phyloP scores from a whole-genome alignment of 2,113 vertebrate genomes.

The Neogobius melanostomus region DNA sequence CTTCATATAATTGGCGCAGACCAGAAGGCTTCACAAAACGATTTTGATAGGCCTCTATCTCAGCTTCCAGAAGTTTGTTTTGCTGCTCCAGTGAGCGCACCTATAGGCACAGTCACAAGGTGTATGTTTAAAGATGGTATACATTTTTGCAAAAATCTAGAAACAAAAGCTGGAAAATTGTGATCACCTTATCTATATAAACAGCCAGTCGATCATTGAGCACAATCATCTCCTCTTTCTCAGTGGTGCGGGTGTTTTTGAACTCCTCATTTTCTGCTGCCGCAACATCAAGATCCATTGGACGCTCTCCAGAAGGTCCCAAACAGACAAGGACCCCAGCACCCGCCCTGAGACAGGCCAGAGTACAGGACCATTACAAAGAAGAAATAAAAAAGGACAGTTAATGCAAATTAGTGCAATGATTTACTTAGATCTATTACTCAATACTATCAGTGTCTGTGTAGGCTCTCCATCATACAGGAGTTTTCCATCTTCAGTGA shows the following conservation, averaged over 20 bases:
- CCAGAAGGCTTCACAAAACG: constrained; percentile 63
- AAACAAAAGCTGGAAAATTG: not conserved
- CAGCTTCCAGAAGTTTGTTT: constrained; percentile 64
- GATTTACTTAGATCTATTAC: no score
- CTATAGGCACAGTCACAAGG: constrained; percentile 47
- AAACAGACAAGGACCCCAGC: constrained; percentile 61
- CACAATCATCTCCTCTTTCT: constrained; percentile 69
- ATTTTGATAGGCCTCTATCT: constrained; percentile 67
- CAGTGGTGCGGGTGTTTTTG: constrained; percentile 61
- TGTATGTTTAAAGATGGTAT: constrained; percentile 3
- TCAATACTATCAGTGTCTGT: no score
- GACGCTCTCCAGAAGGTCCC: constrained; percentile 49
- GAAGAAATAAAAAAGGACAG: no score
- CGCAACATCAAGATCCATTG: constrained; percentile 68
- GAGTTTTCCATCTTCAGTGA: no score
- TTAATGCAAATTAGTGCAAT: no score
- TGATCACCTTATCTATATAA: constrained; percentile 70
- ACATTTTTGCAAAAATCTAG: not conserved
- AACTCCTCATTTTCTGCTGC: constrained; percentile 74
- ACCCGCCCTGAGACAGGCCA: constrained; percentile 49
- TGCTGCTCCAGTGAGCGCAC: constrained; percentile 74
- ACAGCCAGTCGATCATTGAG: constrained; percentile 77
- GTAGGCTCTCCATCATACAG: no score
- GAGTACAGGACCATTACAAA: not conserved
- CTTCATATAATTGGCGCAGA: constrained; percentile 70